Evolutionary conservation across 2,113 vertebrate genomes (phyloP).

Genomic region (Malurus alboscapulatus): DNA sequence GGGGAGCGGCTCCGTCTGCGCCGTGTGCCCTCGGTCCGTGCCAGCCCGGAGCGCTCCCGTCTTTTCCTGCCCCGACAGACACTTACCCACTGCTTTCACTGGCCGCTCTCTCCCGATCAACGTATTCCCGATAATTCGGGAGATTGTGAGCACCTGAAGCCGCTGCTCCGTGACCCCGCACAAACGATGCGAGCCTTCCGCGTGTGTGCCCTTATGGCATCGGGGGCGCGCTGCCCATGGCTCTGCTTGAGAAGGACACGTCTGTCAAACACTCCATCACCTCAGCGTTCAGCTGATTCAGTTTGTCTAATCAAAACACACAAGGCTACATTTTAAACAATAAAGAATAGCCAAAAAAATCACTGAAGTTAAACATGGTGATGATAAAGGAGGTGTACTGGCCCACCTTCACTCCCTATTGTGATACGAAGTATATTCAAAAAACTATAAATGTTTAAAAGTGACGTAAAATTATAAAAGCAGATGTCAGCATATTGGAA

Average conservation of each 20-base stretch:
- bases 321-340: too few relatives aligned
- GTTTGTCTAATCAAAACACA: neutral
- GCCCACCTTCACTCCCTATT: neutral
- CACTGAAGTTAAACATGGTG: neutral
- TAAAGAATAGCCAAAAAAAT: neutral
- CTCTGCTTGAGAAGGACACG: rapidly evolving
- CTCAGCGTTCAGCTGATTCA: neutral
- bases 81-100: rapidly evolving
- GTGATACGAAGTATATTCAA: neutral
- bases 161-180: rapidly evolving
- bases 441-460: neutral
- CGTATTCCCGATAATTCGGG: neutral
- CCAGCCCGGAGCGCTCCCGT: neutral
- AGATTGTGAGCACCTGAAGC: rapidly evolving
- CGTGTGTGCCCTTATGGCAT: rapidly evolving
- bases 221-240: rapidly evolving
- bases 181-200: rapidly evolving
- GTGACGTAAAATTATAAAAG: neutral
- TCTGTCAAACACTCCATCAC: neutral
- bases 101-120: neutral
- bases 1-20: too few relatives aligned
- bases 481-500: neutral
- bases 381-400: neutral
- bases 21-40: neutral
- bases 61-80: neutral